These are phyloP conservation scores for Thaleichthys pacificus DNA, from an alignment of 2,797 vertebrate genomes.

Conservation along the genomic window DNA sequence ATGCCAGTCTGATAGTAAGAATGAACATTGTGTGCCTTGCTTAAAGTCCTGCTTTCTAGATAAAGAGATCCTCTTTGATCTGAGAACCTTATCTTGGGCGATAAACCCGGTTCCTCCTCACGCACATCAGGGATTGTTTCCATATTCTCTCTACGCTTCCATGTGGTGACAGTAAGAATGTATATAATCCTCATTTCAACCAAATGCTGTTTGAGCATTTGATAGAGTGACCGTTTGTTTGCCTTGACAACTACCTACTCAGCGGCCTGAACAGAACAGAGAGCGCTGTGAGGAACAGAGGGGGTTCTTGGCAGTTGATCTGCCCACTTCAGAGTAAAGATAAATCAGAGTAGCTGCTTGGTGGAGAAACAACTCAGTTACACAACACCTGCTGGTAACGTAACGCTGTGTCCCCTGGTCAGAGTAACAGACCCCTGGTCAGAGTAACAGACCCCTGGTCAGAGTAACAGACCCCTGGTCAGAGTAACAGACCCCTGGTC, in stretches of 20 bases:
- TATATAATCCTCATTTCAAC: background rate
- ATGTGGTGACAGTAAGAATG: background rate
- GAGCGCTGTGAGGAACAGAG: background rate
- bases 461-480: slow-evolving; percentile 17
- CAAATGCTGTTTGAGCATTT: background rate
- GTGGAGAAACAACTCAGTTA: background rate
- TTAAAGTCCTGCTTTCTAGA: slow-evolving; percentile 8
- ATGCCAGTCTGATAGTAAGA: background rate
- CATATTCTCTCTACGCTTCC: background rate
- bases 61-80: slow-evolving; percentile 23
- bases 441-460: slow-evolving; percentile 3
- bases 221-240: background rate
- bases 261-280: too few species aligned
- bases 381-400: slow-evolving; percentile 11
- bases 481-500: slow-evolving; percentile 3
- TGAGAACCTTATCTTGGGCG: background rate
- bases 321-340: background rate
- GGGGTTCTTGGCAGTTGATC: background rate
- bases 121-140: background rate
- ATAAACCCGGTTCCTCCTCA: background rate
- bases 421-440: too few species aligned
- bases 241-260: background rate
- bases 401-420: too few species aligned
- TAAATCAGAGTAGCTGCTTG: background rate
- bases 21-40: background rate